Base-by-base conservation (phyloP, 37 sponge, comb jelly and placozoan genomes). In the Beroe ovata region DNA sequence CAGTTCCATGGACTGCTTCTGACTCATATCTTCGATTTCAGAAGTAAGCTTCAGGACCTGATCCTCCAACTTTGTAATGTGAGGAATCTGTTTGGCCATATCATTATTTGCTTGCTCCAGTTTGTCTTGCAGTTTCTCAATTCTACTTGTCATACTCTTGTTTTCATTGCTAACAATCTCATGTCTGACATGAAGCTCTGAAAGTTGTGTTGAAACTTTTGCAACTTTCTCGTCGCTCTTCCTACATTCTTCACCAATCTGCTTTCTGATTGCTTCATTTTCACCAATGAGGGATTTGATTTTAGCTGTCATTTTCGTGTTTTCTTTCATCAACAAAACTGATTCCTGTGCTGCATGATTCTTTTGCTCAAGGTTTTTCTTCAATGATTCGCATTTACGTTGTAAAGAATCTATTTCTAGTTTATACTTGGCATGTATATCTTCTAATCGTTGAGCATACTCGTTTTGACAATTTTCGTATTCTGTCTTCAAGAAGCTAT, bases 401-500 rank as follows among this genome's bases (percentile, higher is more conserved):
- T 77, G 84, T 0, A 77, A 25, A 35, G 84, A 32, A 40, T 77
- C 84, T 1, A 77, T 42, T 20, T 77, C 84, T 40, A 77, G 22
- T 42, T 77, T 77, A 42, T 77, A 42, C 54, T 77, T 77, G 0
- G 84, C 84, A 22, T 39, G 54, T 1, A 77, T 42, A 40, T 77
- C 84, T 42, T 77, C 84, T 25, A 77, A 77, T 25, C 33, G 39
- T 25, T 77, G 84, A 39, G 84, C 20, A 77, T 25, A 77, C 22
- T 77, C 84, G 21, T 77, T 77, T 23, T 77, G 84, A 26, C 84
- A 77, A 41, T 77, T 77, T 23, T 77, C 84, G 41, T 77, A 77
- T 54, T 77, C 84, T 4, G 84, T 77, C 20, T 77, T 77, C 42
- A 77, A 35, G 47, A 77, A 77, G 47, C 33, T 77, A 54, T 77